phyloP scores from a whole-genome alignment of 1,140 invertebrate species.

The Cheumatopsyche charites region DNA sequence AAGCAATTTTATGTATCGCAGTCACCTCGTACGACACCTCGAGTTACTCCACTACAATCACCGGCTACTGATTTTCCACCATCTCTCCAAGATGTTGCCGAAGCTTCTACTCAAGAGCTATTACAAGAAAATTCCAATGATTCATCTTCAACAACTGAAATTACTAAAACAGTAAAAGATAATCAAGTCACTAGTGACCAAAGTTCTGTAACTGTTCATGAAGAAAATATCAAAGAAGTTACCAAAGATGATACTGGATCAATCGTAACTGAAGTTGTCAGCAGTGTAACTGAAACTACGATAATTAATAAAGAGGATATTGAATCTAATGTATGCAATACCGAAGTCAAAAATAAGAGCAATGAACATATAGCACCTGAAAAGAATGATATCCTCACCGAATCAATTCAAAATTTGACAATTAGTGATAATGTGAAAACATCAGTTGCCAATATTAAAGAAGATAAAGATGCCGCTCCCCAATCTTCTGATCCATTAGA shows the following conservation, averaged over 20 bases:
- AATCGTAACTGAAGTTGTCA: conserved; percentile 31
- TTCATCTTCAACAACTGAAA: conserved; percentile 26
- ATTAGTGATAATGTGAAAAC: conserved; percentile 34
- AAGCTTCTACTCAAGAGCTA: conserved; percentile 21
- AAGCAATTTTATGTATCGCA: neutral
- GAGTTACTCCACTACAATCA: conserved; percentile 64
- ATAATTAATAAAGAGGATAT: conserved; percentile 22
- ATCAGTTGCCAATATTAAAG: conserved; percentile 15
- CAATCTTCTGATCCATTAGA: conserved; percentile 46
- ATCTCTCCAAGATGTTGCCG: conserved; percentile 37
- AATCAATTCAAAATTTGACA: conserved; percentile 48
- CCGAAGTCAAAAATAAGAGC: no score
- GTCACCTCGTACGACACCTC: conserved; percentile 60
- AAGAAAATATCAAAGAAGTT: conserved; percentile 45
- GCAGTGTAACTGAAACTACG: conserved; percentile 27
- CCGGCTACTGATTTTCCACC: conserved; percentile 58
- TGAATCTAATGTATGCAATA: no score
- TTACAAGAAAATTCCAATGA: conserved; percentile 13
- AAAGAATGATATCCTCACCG: conserved; percentile 31
- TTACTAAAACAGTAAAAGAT: conserved; percentile 32
- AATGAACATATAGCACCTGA: neutral
- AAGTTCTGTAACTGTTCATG: conserved; percentile 18
- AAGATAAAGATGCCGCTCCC: conserved; percentile 30
- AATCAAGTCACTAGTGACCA: conserved; percentile 13
- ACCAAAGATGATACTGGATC: conserved; percentile 45